A percentile compares a stretch with the other conserved stretches of the same genome.
These are phyloP conservation scores for Tyria jacobaeae DNA, from an alignment of 2,888 invertebrate species.

Conservation along the genomic window DNA sequence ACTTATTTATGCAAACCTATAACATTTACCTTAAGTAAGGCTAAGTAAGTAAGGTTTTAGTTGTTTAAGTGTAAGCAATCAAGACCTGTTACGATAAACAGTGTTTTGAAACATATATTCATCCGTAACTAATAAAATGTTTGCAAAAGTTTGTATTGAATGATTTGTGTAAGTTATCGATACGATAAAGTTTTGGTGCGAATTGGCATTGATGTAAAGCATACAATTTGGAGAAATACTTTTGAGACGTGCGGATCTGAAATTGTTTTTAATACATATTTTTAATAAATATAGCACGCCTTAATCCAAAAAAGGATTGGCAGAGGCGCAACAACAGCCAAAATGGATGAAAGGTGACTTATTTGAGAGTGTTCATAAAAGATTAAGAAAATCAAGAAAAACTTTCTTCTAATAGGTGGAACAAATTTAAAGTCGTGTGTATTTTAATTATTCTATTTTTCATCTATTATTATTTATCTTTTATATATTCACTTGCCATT, in stretches of 20 bases:
- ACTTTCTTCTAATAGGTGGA: too few species aligned
- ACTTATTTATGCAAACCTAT: too few species aligned
- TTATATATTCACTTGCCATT: too few species aligned
- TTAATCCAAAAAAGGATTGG: too few species aligned
- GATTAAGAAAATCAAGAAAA: too few species aligned
- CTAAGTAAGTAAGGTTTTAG: constrained; percentile 10
- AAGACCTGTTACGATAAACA: neutral
- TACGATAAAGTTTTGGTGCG: constrained; percentile 8
- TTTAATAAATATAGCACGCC: too few species aligned
- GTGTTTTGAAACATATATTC: neutral
- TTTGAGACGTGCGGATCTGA: neutral
- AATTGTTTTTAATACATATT: neutral
- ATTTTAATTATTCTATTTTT: too few species aligned
- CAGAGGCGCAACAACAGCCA: too few species aligned
- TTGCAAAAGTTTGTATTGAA: constrained; percentile 9
- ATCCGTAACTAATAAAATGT: constrained; percentile 9
- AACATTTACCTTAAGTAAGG: constrained; percentile 13
- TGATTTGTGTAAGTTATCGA: constrained; percentile 14
- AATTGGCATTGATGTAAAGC: constrained; percentile 7
- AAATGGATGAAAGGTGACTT: too few species aligned
- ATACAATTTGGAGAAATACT: neutral
- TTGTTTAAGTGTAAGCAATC: neutral
- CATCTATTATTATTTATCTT: too few species aligned
- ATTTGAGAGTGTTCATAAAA: too few species aligned
- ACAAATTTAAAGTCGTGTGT: too few species aligned